These are phyloP conservation scores for Nomada lathburiana DNA, from an alignment of 2,888 invertebrate species.

Conservation along the genomic window DNA sequence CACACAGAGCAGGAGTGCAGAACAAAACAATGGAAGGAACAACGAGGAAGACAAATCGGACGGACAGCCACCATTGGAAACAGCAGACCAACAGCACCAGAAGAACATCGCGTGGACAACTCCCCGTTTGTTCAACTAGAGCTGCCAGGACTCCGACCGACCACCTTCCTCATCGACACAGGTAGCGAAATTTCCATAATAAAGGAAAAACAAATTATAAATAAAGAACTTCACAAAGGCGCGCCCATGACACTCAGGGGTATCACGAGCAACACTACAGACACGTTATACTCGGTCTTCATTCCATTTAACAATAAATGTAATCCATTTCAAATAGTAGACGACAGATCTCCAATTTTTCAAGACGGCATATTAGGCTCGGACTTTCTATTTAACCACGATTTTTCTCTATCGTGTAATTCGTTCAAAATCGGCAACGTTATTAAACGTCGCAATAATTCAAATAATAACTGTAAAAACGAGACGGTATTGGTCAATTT, in stretches of 20 bases:
- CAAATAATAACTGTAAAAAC: not conserved
- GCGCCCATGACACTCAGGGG: not conserved
- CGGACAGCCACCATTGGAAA: conserved; percentile 2
- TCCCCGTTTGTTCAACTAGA: conserved; percentile 37
- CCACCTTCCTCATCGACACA: conserved; percentile 24
- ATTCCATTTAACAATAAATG: conserved; percentile 5
- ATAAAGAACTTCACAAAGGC: not conserved
- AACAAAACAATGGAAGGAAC: conserved; percentile 3
- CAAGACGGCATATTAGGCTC: conserved; percentile 1
- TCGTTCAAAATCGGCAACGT: conserved; percentile 11
- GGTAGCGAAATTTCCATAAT: conserved; percentile 21
- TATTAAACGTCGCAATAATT: not conserved
- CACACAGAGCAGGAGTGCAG: conserved; percentile 15
- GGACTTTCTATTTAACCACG: not conserved
- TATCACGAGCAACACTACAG: not conserved
- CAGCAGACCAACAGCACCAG: not conserved
- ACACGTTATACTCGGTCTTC: not conserved
- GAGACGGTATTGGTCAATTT: conserved; percentile 14
- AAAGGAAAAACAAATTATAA: conserved; percentile 4
- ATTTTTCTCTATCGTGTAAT: not conserved
- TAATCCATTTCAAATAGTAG: conserved; percentile 11
- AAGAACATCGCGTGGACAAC: conserved; percentile 12
- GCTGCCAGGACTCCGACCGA: conserved; percentile 8
- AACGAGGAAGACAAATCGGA: not conserved
- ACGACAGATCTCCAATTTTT: not conserved